phyloP scores from a whole-genome alignment of 2,888 invertebrate genomes.

The Lithophane leautieri region DNA sequence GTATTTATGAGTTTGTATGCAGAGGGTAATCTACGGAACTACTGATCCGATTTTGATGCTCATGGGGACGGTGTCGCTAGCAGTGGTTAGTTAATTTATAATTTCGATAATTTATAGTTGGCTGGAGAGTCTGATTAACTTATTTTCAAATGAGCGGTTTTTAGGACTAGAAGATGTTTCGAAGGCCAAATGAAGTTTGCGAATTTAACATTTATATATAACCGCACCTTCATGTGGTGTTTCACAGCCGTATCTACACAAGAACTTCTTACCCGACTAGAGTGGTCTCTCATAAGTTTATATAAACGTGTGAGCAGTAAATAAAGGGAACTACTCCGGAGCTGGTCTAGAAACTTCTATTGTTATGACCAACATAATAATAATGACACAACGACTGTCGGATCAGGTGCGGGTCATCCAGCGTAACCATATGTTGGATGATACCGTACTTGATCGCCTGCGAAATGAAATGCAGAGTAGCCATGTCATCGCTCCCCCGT shows the following conservation, averaged over 20 bases:
- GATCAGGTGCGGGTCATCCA: no score
- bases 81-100: background rate
- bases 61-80: no score
- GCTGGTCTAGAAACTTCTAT: slow-evolving; percentile 40
- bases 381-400: slow-evolving; percentile 5
- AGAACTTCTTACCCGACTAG: slow-evolving; percentile 26
- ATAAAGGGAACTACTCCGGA: slow-evolving; percentile 33
- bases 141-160: background rate
- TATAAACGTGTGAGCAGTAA: slow-evolving; percentile 37
- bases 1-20: background rate
- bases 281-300: slow-evolving; percentile 35
- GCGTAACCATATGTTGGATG: no score
- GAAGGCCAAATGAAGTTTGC: background rate
- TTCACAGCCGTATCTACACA: slow-evolving; percentile 14
- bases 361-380: slow-evolving; percentile 45
- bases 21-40: background rate
- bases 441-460: no score
- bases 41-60: background rate
- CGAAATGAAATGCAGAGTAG: no score
- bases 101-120: background rate
- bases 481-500: no score
- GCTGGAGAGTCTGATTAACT: background rate
- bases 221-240: background rate
- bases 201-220: background rate
- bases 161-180: background rate